A percentile compares a stretch with the other conserved stretches of the same genome.
phyloP scores from a whole-genome alignment of 1,140 invertebrate genomes.

The Hestina assimilis region DNA sequence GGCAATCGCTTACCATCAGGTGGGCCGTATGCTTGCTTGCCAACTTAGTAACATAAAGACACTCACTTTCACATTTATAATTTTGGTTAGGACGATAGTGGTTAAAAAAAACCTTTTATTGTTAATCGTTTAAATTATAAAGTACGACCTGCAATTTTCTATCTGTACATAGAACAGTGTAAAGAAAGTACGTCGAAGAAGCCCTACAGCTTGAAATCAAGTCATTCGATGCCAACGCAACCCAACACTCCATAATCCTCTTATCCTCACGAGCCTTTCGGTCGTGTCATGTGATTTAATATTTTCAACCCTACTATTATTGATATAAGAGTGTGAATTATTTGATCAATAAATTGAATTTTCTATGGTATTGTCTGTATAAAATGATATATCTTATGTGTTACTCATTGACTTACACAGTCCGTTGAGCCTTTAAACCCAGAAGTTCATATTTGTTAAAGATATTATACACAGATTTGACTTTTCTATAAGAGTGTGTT shows the following conservation, averaged over 20 bases:
- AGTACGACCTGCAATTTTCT: background rate
- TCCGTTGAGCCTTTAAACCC: slow-evolving; percentile 8
- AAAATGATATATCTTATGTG: slow-evolving; percentile 19
- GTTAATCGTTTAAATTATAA: background rate
- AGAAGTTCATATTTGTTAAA: background rate
- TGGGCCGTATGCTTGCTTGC: too few species aligned
- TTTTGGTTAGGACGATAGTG: too few species aligned
- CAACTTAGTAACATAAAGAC: too few species aligned
- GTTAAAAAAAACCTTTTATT: background rate
- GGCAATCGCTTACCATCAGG: too few species aligned
- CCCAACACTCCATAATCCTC: slow-evolving; percentile 41
- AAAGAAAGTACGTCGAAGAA: slow-evolving; percentile 16
- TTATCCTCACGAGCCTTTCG: slow-evolving; percentile 41
- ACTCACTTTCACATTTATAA: too few species aligned
- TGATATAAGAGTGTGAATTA: slow-evolving; percentile 18
- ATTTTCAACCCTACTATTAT: slow-evolving; percentile 21
- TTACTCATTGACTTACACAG: slow-evolving; percentile 17
- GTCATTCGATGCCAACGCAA: slow-evolving; percentile 33
- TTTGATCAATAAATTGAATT: slow-evolving; percentile 27
- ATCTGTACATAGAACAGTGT: slow-evolving; percentile 2
- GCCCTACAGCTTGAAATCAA: slow-evolving; percentile 32
- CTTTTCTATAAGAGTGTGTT: too few species aligned
- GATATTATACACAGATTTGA: too few species aligned
- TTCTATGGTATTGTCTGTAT: slow-evolving; percentile 26
- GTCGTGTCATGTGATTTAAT: slow-evolving; percentile 22